Evolutionary conservation across 2,113 vertebrate species (phyloP).

Genomic region (Rhinichthys klamathensis): DNA sequence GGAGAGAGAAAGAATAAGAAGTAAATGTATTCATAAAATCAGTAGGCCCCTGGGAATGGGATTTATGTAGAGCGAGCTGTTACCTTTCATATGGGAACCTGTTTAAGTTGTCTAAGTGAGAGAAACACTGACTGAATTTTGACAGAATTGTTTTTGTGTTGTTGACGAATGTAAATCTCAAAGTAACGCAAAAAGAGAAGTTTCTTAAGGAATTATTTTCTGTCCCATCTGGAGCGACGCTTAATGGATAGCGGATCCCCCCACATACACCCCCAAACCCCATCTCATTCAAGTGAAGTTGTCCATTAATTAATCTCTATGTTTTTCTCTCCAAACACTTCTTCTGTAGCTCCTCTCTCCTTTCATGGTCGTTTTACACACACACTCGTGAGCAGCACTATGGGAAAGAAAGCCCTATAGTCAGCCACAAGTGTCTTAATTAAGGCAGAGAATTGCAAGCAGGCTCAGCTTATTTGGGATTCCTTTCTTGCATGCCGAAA

Average conservation of each 20-base stretch:
- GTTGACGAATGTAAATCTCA: not conserved
- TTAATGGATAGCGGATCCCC: not conserved
- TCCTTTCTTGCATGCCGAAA: constrained; percentile 60
- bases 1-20: constrained; percentile 57
- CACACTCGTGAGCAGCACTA: constrained; percentile 57
- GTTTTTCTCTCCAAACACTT: constrained; percentile 61
- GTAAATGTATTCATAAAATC: constrained; percentile 86
- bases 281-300: constrained; percentile 60
- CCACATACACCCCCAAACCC: constrained; percentile 25
- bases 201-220: not conserved
- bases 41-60: constrained; percentile 68
- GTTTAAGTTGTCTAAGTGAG: constrained; percentile 46
- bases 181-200: not conserved
- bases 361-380: constrained; percentile 58
- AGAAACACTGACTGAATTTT: not conserved
- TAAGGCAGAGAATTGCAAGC: constrained; percentile 63
- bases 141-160: not conserved
- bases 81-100: constrained; percentile 10
- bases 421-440: constrained; percentile 71
- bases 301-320: constrained; percentile 64
- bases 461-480: constrained; percentile 65
- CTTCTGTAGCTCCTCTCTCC: constrained; percentile 41
- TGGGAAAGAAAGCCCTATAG: constrained; percentile 59
- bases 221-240: constrained; percentile 19
- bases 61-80: constrained; percentile 55